Evolutionary conservation across 2,113 vertebrate species (phyloP).

Genomic region (Poeciliopsis turrubarensis): DNA sequence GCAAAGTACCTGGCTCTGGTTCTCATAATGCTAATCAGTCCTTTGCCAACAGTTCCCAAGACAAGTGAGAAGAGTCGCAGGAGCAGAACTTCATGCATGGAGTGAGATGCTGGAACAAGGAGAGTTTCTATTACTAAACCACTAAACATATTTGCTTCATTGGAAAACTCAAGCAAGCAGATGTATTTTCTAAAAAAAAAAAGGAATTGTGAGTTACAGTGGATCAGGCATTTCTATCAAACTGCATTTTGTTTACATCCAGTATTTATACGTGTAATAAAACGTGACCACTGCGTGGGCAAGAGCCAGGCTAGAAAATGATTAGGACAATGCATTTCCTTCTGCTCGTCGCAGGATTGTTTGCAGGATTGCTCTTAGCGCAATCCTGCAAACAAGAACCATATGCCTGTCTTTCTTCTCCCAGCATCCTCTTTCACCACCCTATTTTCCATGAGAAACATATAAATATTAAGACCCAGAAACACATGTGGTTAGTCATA

Average conservation of each 20-base stretch:
- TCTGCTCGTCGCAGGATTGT: constrained; percentile 48
- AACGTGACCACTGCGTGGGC: constrained; percentile 17
- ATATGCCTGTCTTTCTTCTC: constrained; percentile 73
- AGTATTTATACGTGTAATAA: background rate
- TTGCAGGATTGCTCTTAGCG: constrained; percentile 60
- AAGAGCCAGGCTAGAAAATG: constrained; percentile 51
- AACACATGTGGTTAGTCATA: constrained; percentile 82
- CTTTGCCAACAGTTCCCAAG: constrained; percentile 40
- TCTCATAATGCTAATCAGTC: constrained; percentile 50
- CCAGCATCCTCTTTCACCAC: constrained; percentile 58
- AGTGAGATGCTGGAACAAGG: background rate
- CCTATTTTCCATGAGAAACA: constrained; percentile 84
- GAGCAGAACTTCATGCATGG: constrained; percentile 1
- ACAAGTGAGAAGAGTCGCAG: no score
- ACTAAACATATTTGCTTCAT: constrained; percentile 13
- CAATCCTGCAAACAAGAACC: constrained; percentile 79
- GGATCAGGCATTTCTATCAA: background rate
- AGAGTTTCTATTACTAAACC: background rate
- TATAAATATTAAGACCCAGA: constrained; percentile 78
- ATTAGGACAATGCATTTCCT: constrained; percentile 55
- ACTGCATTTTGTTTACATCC: constrained; percentile 1
- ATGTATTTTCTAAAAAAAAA: background rate
- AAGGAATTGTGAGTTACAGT: background rate
- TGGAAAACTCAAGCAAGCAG: constrained; percentile 4
- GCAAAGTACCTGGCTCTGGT: constrained; percentile 52